phyloP scores from a whole-genome alignment of 2,888 invertebrate genomes.

The Pheosia gnoma region DNA sequence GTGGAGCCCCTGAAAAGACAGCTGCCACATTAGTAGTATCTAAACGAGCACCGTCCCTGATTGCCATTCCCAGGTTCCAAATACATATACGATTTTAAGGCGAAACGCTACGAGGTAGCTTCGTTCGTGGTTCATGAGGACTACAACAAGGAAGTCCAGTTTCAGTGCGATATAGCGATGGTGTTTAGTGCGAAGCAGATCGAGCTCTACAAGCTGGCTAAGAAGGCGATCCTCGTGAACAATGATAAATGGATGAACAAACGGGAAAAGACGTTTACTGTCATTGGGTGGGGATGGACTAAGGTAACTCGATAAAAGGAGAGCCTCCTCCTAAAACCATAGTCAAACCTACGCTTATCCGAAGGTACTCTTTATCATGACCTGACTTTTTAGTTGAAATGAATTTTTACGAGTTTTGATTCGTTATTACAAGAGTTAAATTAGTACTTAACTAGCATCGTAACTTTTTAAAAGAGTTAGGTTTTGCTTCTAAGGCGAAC shows the following conservation, averaged over 20 bases:
- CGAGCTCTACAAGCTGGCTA: slow-evolving; percentile 37
- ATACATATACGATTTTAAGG: slow-evolving; percentile 51
- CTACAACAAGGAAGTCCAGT: slow-evolving; percentile 52
- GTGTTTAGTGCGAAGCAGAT: slow-evolving; percentile 52
- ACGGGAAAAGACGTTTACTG: slow-evolving; percentile 45
- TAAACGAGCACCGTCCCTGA: background rate
- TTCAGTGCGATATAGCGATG: slow-evolving; percentile 64
- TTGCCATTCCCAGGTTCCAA: slow-evolving; percentile 49
- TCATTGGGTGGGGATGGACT: slow-evolving; percentile 68
- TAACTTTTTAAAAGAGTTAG: too few species aligned
- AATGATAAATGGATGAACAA: slow-evolving; percentile 56
- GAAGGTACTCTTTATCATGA: background rate
- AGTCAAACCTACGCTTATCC: background rate
- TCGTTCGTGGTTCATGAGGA: slow-evolving; percentile 50
- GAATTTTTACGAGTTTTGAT: too few species aligned
- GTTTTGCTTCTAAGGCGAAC: too few species aligned
- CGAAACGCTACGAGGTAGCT: slow-evolving; percentile 40
- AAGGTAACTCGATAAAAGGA: slow-evolving; percentile 38
- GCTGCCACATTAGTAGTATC: too few species aligned
- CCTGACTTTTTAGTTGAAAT: too few species aligned
- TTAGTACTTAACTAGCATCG: too few species aligned
- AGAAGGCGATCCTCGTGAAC: slow-evolving; percentile 55
- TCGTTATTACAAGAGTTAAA: too few species aligned
- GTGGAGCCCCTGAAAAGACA: too few species aligned
- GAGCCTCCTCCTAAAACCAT: too few species aligned